Conservation (phyloP, 2,113 vertebrate genomes). For the Apeltes quadracus region DNA sequence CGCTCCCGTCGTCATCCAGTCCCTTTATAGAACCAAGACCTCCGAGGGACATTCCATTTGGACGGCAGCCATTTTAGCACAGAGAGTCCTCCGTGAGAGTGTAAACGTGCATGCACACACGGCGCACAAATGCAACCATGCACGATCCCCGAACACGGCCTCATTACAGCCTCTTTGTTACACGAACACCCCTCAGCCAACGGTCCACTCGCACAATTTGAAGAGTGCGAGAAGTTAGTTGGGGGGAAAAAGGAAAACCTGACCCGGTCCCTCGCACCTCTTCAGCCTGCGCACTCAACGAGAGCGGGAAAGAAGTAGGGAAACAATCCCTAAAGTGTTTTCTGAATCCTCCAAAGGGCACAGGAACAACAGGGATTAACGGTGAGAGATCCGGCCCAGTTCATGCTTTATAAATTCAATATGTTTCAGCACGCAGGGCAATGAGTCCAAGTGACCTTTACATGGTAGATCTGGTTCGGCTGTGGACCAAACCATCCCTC, state of each 20-base stretch:
- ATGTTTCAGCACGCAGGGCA: conserved; percentile 58
- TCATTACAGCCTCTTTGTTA: conserved; percentile 60
- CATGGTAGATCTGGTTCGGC: conserved; percentile 68
- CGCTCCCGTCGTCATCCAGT: conserved; percentile 65
- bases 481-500: conserved; percentile 55
- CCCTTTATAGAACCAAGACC: conserved; percentile 74
- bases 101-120: conserved; percentile 46
- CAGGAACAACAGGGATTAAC: conserved; percentile 43
- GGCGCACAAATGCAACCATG: conserved; percentile 42
- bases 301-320: conserved; percentile 28
- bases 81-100: conserved; percentile 65
- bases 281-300: conserved; percentile 20
- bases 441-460: conserved; percentile 75
- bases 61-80: conserved; percentile 73
- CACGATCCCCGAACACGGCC: conserved; percentile 49
- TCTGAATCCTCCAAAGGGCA: conserved; percentile 16
- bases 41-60: conserved; percentile 75
- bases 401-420: conserved; percentile 64
- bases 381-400: conserved; percentile 37
- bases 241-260: conserved; percentile 55
- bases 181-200: conserved; percentile 51
- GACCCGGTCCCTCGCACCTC: conserved; percentile 54
- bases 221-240: conserved; percentile 46
- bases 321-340: conserved; percentile 46
- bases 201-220: conserved; percentile 33